These are phyloP conservation scores for Labia minor DNA, from an alignment of 2,888 invertebrate genomes.

Conservation along the genomic window DNA sequence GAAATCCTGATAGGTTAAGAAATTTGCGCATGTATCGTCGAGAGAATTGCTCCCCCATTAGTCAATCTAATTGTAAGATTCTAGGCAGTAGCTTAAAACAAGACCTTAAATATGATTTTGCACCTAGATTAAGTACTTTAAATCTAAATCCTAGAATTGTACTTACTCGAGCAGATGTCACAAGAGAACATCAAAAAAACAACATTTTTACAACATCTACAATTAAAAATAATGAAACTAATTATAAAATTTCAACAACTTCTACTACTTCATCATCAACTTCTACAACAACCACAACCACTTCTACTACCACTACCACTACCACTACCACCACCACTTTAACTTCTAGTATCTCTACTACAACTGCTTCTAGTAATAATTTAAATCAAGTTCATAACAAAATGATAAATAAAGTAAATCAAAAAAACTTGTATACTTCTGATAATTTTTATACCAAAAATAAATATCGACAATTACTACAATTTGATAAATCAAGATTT, in stretches of 20 bases:
- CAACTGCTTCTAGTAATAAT: not conserved
- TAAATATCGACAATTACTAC: slow-evolving; percentile 26
- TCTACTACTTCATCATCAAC: not conserved
- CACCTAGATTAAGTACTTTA: slow-evolving; percentile 36
- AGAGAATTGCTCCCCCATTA: not conserved
- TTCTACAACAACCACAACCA: not conserved
- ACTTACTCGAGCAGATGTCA: slow-evolving; percentile 32
- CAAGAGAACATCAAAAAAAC: slow-evolving; percentile 16
- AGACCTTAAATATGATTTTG: slow-evolving; percentile 25
- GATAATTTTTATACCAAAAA: slow-evolving; percentile 21
- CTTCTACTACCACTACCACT: not conserved
- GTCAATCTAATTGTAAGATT: not conserved
- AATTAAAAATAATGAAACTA: not conserved
- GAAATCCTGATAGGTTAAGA: slow-evolving; percentile 17
- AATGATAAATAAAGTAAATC: not conserved
- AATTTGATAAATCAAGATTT: slow-evolving; percentile 15
- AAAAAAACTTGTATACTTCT: not conserved
- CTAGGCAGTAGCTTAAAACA: not conserved
- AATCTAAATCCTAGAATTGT: slow-evolving; percentile 38
- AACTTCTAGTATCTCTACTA: not conserved
- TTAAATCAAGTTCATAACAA: not conserved
- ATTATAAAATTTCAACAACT: not conserved
- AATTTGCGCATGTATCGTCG: slow-evolving; percentile 21
- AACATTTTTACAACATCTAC: slow-evolving; percentile 9
- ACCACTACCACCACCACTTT: not conserved